phyloP scores from a whole-genome alignment of 2,113 vertebrate genomes.

The Neoarius graeffei region DNA sequence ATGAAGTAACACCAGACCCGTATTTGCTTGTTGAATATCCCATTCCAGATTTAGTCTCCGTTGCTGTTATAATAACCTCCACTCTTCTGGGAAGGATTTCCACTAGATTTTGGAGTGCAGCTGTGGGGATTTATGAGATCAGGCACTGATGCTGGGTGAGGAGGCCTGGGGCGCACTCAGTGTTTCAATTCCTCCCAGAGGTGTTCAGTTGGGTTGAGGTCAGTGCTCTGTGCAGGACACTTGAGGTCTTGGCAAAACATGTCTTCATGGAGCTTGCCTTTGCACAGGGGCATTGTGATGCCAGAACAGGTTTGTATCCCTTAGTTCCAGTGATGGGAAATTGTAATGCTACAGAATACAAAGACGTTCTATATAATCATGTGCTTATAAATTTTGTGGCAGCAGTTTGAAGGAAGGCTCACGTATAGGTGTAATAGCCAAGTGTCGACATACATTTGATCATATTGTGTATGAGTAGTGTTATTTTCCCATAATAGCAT shows the following conservation, averaged over 20 bases:
- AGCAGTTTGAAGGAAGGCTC: background rate
- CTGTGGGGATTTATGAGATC: background rate
- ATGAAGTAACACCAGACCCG: background rate
- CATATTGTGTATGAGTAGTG: background rate
- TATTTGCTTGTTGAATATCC: background rate
- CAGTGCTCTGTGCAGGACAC: background rate
- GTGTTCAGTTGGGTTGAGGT: background rate
- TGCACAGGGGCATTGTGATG: background rate
- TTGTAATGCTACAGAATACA: background rate
- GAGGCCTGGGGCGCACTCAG: background rate
- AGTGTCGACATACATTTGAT: background rate
- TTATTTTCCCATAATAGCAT: background rate
- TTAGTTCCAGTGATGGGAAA: background rate
- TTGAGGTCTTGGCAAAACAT: background rate
- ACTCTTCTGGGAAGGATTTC: too few species aligned
- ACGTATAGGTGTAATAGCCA: background rate
- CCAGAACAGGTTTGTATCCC: background rate
- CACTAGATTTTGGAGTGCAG: too few species aligned
- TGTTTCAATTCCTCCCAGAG: background rate
- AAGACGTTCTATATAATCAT: background rate
- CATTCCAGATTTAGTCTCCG: background rate
- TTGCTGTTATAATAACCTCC: background rate
- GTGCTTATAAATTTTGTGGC: background rate
- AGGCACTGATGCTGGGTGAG: background rate
- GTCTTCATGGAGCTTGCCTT: background rate